Evolutionary conservation across 1,140 invertebrate genomes (phyloP).

Genomic region (Drosophila seguyi): DNA sequence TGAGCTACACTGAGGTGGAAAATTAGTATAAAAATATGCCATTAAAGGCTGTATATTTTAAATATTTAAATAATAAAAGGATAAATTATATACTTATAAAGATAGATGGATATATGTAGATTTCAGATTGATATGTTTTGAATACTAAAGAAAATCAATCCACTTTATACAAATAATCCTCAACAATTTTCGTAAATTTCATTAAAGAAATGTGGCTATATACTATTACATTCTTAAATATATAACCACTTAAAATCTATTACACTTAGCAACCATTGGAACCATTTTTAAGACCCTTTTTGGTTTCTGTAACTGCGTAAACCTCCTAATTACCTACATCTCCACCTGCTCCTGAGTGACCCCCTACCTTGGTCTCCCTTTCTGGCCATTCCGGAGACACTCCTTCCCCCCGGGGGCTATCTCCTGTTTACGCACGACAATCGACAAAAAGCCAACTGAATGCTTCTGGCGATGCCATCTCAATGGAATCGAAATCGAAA

Average conservation of each 20-base stretch:
- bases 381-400: background rate
- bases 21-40: background rate
- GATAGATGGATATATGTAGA: no score
- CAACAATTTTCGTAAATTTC: no score
- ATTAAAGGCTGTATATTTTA: no score
- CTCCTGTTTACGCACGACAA: constrained; percentile 58
- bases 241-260: no score
- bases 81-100: no score
- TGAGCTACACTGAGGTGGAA: background rate
- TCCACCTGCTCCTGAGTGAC: constrained; percentile 9
- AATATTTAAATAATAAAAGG: no score
- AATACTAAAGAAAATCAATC: no score
- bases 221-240: no score
- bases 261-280: no score
- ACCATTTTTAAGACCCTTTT: background rate
- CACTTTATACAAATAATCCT: no score
- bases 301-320: background rate
- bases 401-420: constrained; percentile 9
- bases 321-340: background rate
- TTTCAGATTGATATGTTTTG: no score
- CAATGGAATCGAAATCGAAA: constrained; percentile 31
- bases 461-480: constrained; percentile 34
- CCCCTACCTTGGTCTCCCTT: background rate
- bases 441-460: constrained; percentile 46
- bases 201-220: no score